Conservation (phyloP, 2,797 vertebrate genomes). For the Myripristis jacobus region DNA sequence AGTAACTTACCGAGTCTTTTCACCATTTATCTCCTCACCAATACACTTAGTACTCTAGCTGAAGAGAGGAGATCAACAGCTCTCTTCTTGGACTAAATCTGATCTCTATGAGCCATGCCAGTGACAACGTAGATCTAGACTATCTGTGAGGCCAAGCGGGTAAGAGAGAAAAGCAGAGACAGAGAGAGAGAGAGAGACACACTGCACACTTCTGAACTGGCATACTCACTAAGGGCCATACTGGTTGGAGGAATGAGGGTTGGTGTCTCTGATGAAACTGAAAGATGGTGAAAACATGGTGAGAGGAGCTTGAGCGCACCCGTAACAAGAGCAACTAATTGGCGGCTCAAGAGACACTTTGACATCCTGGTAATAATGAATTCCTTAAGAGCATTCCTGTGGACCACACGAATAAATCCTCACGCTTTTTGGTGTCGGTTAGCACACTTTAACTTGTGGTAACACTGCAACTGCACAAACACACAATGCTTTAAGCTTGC, state of each 20-base stretch:
- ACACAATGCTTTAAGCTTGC: neutral
- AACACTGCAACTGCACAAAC: neutral
- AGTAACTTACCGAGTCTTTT: constrained; percentile 2
- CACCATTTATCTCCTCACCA: neutral
- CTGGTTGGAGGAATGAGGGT: constrained; percentile 79
- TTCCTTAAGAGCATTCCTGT: neutral
- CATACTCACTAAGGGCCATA: constrained; percentile 85
- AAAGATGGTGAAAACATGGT: constrained; percentile 83
- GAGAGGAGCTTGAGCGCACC: constrained; percentile 57
- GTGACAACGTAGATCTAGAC: constrained; percentile 33
- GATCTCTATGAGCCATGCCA: constrained; percentile 27
- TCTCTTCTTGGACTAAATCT: neutral
- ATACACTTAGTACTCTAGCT: neutral
- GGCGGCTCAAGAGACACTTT: neutral
- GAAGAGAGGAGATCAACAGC: neutral
- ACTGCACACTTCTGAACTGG: constrained; percentile 62
- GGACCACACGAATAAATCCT: no score
- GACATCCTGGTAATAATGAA: neutral
- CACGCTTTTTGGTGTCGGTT: neutral
- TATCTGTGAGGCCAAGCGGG: constrained; percentile 64
- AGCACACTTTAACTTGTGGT: neutral
- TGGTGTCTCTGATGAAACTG: constrained; percentile 81
- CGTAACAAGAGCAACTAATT: constrained; percentile 2
- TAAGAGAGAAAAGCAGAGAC: constrained; percentile 36
- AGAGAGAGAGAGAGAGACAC: constrained; percentile 54